Base-by-base conservation (phyloP, 2,888 invertebrate genomes). In the Synergus itoensis region DNA sequence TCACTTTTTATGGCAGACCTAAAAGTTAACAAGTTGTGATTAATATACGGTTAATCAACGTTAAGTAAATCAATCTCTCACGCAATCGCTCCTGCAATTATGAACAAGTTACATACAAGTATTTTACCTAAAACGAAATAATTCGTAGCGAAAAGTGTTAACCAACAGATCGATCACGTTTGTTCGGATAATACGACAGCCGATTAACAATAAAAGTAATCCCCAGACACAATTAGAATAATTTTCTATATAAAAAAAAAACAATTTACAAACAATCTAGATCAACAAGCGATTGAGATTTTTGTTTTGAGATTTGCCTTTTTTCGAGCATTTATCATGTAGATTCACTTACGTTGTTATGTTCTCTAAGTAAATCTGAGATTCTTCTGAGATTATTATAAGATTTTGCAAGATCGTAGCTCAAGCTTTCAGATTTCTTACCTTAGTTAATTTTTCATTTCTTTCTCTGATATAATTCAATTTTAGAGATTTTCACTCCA, bases 31-130 rank as follows among this genome's bases (percentile, higher is more conserved):
- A 84, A 73, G 65, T 76, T 78, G 79, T 77, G 62, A 83, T 76
- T 84, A 80, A 81, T 78, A 82, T 86, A 84, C 86, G 81, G 83
- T 87, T 86, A 84, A 87, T 86, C 83, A 84, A 87, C 83, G 85
- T 89, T 91, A 90, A 91, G 91, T 90, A 91, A 90, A 87, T 89
- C 87, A 90, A 89, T 90, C 89, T 89, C 89, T 88, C 89, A 83
- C 87, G 85, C 88, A 88, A 86, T 87, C 86, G 85, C 83, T 86
- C 84, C 76, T 85, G 81, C 84, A 85, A 83, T 85, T 85, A 82
- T 88, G 85, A 85, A 87, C 85, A 86, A 86, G 84, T 82, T 84
- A 75, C 80, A 80, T 79, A 79, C 83, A 62, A 79, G 79, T 84
- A 81, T 86, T 85, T 87, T 85, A 85, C 86, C 87, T 87, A 87